Conservation (phyloP, 2,888 invertebrate species). For the Petrolisthes cinctipes region DNA sequence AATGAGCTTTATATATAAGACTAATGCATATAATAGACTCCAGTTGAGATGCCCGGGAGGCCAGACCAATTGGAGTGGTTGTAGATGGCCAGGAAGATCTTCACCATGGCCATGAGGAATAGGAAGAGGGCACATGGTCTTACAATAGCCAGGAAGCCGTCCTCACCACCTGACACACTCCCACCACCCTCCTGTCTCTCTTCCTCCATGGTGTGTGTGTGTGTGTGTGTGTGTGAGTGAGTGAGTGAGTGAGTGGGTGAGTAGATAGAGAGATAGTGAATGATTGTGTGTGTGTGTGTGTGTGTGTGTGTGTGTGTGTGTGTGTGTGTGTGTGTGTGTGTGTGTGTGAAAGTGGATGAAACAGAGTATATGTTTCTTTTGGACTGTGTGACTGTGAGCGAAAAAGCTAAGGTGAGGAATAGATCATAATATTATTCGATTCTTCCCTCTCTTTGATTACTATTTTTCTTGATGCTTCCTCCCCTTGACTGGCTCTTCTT, state of each 20-base stretch:
- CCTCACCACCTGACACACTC: neutral
- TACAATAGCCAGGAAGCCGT: neutral
- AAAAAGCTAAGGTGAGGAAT: too few relatives aligned
- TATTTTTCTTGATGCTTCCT: too few relatives aligned
- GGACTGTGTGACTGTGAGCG: too few relatives aligned
- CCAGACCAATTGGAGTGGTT: conserved; percentile 17
- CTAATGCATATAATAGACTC: conserved; percentile 21
- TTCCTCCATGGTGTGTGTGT: too few relatives aligned
- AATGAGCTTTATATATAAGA: neutral
- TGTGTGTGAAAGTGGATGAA: neutral
- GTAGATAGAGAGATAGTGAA: too few relatives aligned
- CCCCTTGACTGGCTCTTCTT: too few relatives aligned
- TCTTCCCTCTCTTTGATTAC: too few relatives aligned
- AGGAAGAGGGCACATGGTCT: neutral
- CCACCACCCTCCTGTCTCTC: neutral
- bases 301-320: neutral
- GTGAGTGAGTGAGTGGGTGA: too few relatives aligned
- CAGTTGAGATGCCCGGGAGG: neutral
- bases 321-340: neutral
- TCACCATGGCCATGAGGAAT: neutral
- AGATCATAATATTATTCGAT: too few relatives aligned
- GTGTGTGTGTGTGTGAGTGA: too few relatives aligned
- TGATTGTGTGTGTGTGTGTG: too few relatives aligned
- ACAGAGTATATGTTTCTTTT: neutral
- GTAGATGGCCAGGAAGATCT: conserved; percentile 16